Conservation (phyloP, 2,888 invertebrate species). For the Apotomis turbidana region DNA sequence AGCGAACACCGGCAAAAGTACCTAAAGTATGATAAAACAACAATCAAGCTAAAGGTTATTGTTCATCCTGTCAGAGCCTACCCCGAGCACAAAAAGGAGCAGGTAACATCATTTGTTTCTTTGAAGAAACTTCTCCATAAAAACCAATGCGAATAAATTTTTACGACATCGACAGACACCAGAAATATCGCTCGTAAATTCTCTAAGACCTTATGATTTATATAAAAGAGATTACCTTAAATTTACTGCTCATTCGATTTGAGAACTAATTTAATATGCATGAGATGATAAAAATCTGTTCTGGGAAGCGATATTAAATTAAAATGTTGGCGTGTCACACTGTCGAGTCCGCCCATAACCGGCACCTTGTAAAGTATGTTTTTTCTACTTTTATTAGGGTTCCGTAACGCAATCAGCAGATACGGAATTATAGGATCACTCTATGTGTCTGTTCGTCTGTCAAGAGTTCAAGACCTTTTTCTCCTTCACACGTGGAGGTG, state of each 20-base stretch:
- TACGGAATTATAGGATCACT: no score
- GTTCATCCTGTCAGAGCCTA: constrained; percentile 28
- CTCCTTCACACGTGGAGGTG: no score
- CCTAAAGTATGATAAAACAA: neutral
- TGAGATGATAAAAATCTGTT: constrained; percentile 64
- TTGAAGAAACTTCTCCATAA: constrained; percentile 24
- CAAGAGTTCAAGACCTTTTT: no score
- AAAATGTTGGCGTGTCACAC: constrained; percentile 54
- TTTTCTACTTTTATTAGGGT: neutral
- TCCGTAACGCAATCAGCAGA: no score
- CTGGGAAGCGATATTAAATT: constrained; percentile 54
- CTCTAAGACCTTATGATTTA: constrained; percentile 42
- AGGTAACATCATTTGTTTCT: constrained; percentile 37
- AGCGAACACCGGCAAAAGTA: neutral
- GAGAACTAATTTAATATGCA: constrained; percentile 63
- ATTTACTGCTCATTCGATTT: constrained; percentile 58
- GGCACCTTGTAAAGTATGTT: constrained; percentile 50
- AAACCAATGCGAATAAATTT: constrained; percentile 38
- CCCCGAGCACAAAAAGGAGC: constrained; percentile 20
- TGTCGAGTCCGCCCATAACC: constrained; percentile 49
- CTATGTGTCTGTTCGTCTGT: no score
- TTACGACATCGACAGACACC: constrained; percentile 18
- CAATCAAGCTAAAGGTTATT: constrained; percentile 19
- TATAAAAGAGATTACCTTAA: constrained; percentile 43
- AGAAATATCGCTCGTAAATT: constrained; percentile 23